Base-by-base conservation (phyloP, 2,888 invertebrate genomes). In the Pocota personata region DNA sequence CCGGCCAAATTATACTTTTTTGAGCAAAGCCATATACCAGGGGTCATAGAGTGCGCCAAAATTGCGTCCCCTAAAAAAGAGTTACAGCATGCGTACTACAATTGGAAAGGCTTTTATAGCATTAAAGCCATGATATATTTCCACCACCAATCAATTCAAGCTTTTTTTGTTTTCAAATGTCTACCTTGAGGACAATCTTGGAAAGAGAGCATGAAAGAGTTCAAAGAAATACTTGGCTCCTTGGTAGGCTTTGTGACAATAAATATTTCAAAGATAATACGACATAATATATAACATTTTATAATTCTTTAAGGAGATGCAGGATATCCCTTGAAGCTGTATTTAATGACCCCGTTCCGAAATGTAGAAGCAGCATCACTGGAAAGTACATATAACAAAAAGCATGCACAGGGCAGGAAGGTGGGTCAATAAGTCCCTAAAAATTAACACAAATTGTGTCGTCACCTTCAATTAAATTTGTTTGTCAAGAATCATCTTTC, bases 301-400 rank as follows among this genome's bases (percentile, higher is more conserved):
- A 43, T 50, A 46, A 50, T 50, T 12, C 24, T 69, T 58, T 52
- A 40, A 75, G 55, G 72, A 32, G 77, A 78, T 67, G 57, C 40
- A 2, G 83, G 77, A 12, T 78, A 78, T 58, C 16, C 77, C 4
- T 48, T 73, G 32, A 62, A 72, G 37, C 83, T 67, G 8, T 83
- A 50, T 35, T 48, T 78, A 4, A 64, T 78, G 40, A 78, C 72
- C 6, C 77, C 77, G n/a, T 72, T 62, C 14, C n/a, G 75, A 21
- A 46, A 50, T 46, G n/a, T 48, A 8, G n/a, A 12, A 12, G 58
- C 16, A 27, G 66, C 58, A 14, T 30, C 16, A 27, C 10, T 10
- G 24, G 50, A 77, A 71, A 24, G 46, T 21, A 21, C 8, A 16
- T 82, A 27, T 24, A 82, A 82, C 48, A 46, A 12, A 24, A 40